Base-by-base conservation (phyloP, 2,888 invertebrate species). In the Tipula lateralis region DNA sequence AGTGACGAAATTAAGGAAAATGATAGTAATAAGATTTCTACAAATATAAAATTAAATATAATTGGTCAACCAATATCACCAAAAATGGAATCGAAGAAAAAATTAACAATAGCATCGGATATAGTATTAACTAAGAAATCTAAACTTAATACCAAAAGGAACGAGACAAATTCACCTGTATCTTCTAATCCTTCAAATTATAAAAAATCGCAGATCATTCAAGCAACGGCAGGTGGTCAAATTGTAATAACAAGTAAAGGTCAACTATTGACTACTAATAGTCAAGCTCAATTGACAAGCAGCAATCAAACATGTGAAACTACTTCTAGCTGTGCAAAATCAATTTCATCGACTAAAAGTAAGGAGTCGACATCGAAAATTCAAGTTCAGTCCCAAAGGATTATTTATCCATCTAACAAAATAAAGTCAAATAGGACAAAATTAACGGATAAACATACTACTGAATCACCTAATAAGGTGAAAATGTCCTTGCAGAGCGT, bases 201-300 rank as follows among this genome's bases (percentile, higher is more conserved):
- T 36, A 84, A 84, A 29, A 30, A 50, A 30, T 34, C 30, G 2
- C 84, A 44, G 7, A 50, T 84, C 12, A 84, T 84, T 9, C 84
- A 84, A 44, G 50, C 87, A 3, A 80, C 83, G 29, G 88, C 84
- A 85, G 88, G 85, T 85, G 88, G 85, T 13, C 86, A 86, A 84
- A 36, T 86, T 19, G 85, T 86, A 29, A 87, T 87, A 0, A 87
- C 87, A 19, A 87, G 87, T 3, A 89, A 88, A 86, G 88, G 88
- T 66, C 88, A 89, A 13, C 87, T 91, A 30, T 85, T 85, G 84
- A 29, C 84, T 44, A 44, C 81, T 84, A 50, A 84, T 84, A 2
- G 85, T 84, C 12, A 85, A 85, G 29, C 91, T 85, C 83, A 88
- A 13, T 86, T 88, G 12, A 85, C 88, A 29, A 87, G 89, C 29